These are phyloP conservation scores for Silurus aristotelis DNA, from an alignment of 2,797 vertebrate genomes.

Conservation along the genomic window DNA sequence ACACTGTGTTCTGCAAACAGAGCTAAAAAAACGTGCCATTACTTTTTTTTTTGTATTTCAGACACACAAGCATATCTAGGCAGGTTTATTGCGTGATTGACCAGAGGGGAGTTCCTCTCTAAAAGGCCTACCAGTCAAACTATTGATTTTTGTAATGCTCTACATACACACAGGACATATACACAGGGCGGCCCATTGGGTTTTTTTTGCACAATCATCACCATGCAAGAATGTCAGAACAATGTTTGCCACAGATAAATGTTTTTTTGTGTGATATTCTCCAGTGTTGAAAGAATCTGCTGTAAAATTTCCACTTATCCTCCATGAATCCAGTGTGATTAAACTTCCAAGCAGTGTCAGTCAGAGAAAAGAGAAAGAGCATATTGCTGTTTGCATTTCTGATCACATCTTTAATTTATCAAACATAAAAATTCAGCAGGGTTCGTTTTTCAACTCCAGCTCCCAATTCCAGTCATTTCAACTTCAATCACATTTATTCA, in stretches of 20 bases:
- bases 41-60: conserved; percentile 38
- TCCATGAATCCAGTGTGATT: conserved; percentile 62
- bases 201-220: conserved; percentile 64
- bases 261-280: conserved; percentile 30
- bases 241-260: conserved; percentile 19
- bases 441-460: background rate
- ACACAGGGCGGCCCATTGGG: conserved; percentile 51
- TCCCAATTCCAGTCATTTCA: background rate
- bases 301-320: background rate
- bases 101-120: conserved; percentile 52
- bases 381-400: conserved; percentile 44
- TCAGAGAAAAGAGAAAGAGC: conserved; percentile 11
- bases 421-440: conserved; percentile 18
- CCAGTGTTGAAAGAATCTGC: conserved; percentile 25
- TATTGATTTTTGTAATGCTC: conserved; percentile 64
- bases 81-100: conserved; percentile 68
- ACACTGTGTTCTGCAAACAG: conserved; percentile 17
- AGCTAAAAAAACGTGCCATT: conserved; percentile 37
- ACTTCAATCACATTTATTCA: background rate
- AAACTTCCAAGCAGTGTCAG: background rate
- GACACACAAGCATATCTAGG: conserved; percentile 48
- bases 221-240: conserved; percentile 52
- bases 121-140: conserved; percentile 64
- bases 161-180: conserved; percentile 40
- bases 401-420: conserved; percentile 12